Evolutionary conservation across 1,140 invertebrate species (phyloP).

Genomic region (Saccostrea cuccullata): DNA sequence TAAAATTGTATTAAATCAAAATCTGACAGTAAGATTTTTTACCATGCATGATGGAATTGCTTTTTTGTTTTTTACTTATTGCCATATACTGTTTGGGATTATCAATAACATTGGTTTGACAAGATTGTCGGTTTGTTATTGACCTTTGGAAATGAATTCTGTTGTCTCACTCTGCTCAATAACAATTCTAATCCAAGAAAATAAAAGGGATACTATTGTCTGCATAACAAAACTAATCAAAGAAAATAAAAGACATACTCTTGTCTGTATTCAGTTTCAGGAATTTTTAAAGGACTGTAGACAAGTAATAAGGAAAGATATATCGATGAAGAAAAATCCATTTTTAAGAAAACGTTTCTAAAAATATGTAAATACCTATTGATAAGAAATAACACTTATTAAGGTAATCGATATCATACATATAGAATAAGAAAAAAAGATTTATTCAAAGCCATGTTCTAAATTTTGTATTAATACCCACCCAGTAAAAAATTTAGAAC

Average conservation of each 20-base stretch:
- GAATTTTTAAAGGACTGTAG: too few relatives aligned
- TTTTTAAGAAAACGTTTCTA: too few relatives aligned
- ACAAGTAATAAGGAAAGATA: too few relatives aligned
- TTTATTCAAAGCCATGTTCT: too few relatives aligned
- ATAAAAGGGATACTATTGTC: background rate
- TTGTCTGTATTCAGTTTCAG: background rate
- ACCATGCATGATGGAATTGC: background rate
- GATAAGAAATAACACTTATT: too few relatives aligned
- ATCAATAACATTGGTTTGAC: background rate
- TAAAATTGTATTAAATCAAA: background rate
- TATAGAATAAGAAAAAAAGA: too few relatives aligned
- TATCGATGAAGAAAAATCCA: too few relatives aligned
- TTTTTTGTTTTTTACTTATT: background rate
- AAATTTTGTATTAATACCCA: too few relatives aligned
- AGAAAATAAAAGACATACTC: background rate
- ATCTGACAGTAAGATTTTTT: background rate
- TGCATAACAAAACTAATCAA: background rate
- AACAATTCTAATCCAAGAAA: background rate
- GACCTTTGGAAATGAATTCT: background rate
- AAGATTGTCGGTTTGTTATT: background rate
- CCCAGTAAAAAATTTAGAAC: too few relatives aligned
- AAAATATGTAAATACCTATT: too few relatives aligned
- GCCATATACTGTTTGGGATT: background rate
- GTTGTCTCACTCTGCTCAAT: slow-evolving; percentile 20
- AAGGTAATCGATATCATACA: too few relatives aligned